Base-by-base conservation (phyloP, 2,113 vertebrate genomes). In the Paralichthys olivaceus region DNA sequence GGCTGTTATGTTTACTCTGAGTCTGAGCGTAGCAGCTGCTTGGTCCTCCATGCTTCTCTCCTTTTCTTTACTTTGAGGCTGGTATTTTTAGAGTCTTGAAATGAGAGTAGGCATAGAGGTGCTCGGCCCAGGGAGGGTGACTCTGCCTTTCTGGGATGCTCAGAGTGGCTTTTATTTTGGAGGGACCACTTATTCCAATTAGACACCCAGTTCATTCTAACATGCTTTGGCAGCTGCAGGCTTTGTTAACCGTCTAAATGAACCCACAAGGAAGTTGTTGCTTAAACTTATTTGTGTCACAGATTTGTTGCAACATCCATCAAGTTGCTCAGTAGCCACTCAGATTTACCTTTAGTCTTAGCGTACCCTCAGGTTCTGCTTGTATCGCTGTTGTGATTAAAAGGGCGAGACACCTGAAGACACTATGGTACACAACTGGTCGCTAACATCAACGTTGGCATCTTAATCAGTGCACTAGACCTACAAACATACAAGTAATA, bases 61-160 rank as follows among this genome's bases (percentile, higher is more conserved):
- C 55, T 53, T 78, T 79, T 61, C 80, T 77, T 72, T 73, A 79
- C 83, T 58, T 85, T 72, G 7, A 64, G 80, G 32, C 20, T 14
- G 88, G 80, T 93, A 93, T 93, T 92, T 91, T 90, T 92, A 93
- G 92, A 79, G 71, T 25, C 26, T 47, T 84, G 91, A 88, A 91
- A 92, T 55, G 60, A 69, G 92, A 91, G 87, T 85, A 84, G 77
- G 65, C 65, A 56, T 59, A 43, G 77, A 69, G 49, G 67, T 47
- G 76, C 62, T 51, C 7, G 47, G 61, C 64, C 79, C 69, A n/a
- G 47, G 3, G 57, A 63, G 67, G 55, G 76, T 67, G 72, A 81
- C 60, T 78, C 34, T 79, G 75, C 75, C 74, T 59, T 81, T 86
- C 26, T 83, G 51, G 65, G 70, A 83, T 75, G 75, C 65, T 37